phyloP scores from a whole-genome alignment of 2,888 invertebrate species.

The Eutolmus rufibarbis region DNA sequence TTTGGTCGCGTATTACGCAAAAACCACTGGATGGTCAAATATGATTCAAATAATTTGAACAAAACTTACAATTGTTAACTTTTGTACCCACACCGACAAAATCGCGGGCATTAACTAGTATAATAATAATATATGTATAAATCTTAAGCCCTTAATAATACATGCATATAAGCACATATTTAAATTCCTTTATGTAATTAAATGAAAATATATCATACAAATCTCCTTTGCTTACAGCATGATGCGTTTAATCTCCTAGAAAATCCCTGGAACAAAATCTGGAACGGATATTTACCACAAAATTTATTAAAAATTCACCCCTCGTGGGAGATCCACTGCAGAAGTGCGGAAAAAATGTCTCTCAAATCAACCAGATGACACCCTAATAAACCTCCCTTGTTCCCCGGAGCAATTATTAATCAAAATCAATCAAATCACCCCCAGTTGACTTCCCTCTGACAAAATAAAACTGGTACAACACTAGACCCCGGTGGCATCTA shows the following conservation, averaged over 20 bases:
- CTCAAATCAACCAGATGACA: constrained; percentile 47
- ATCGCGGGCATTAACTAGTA: too few species aligned
- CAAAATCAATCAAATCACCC: constrained; percentile 49
- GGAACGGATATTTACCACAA: constrained; percentile 43
- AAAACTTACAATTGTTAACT: too few species aligned
- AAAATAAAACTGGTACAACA: constrained; percentile 37
- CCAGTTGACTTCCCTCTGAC: constrained; percentile 32
- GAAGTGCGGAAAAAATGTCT: constrained; percentile 45
- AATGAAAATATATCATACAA: background rate
- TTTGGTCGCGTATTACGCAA: too few species aligned
- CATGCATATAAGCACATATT: background rate
- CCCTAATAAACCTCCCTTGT: constrained; percentile 45
- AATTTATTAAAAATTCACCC: constrained; percentile 48
- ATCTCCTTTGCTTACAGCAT: background rate
- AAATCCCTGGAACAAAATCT: constrained; percentile 32
- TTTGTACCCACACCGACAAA: too few species aligned
- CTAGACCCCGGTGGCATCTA: constrained; percentile 38
- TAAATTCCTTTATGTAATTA: background rate
- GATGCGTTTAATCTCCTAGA: background rate
- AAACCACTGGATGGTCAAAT: too few species aligned
- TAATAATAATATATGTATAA: too few species aligned
- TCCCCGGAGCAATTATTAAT: constrained; percentile 48
- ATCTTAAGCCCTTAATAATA: too few species aligned
- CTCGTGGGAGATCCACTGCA: constrained; percentile 22
- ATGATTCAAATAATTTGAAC: too few species aligned